Base-by-base conservation (phyloP, 1,140 invertebrate species). In the Druon quercuslanigerum region DNA sequence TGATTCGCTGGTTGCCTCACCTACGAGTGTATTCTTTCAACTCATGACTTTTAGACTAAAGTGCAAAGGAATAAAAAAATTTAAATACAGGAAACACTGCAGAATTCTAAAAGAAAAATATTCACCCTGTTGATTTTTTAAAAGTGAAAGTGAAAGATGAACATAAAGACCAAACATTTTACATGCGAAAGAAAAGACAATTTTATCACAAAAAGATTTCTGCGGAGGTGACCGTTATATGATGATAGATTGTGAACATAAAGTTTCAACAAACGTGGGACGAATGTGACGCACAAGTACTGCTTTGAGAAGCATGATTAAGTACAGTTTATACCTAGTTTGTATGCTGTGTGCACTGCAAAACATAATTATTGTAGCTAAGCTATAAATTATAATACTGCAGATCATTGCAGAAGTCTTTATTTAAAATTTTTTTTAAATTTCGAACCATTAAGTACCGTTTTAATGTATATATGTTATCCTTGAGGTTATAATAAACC, bases 331-430 rank as follows among this genome's bases (percentile, higher is more conserved):
- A 13, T 60, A 5, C 14, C 20, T 60, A 66, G 52, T 66, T 12
- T 40, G 25, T 66, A 66, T 40, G 40, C 25, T 40, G 60, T 66
- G 60, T 66, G 25, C 40, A 66, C 60, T 66, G 60, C n/a, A 46
- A 66, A 33, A 66, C 60, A 66, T 66, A 66, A 66, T 46, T 46
- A 46, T 66, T 66, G 60, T 46, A 33, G 5, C 33, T 33, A 40
- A 66, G 46, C 60, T 66, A 66, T 66, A 66, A 66, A 66, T 66
- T 66, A 66, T 66, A 66, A 66, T 40, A 66, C 25, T 66, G 60
- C 60, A 66, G 33, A 40, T 66, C 33, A 66, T 33, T 66, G 33
- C 25, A 40, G 60, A 66, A 40, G 25, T 66, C 46, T 66, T 66
- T 33, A 1, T 33, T 9, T 9, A 46, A 46, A 9, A n/a, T n/a